Base-by-base conservation (phyloP, 2,113 vertebrate genomes). In the Struthio camelus region DNA sequence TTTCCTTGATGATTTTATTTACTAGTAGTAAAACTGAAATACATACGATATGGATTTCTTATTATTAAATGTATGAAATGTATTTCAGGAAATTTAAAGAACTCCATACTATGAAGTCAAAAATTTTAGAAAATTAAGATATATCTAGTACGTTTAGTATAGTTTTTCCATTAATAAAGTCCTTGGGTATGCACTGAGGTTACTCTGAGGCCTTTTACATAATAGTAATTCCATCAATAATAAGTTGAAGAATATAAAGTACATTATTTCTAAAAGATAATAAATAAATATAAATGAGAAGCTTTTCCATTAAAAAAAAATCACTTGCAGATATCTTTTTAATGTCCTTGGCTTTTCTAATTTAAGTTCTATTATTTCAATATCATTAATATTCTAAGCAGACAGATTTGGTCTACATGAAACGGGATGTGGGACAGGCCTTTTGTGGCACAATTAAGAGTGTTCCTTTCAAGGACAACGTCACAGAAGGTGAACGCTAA, bases 321-420 rank as follows among this genome's bases (percentile, higher is more conserved):
- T 88, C 69, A 94, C 69, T 85, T 83, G 40, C 46, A 84, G 36
- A 8, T 93, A 95, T 50, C 67, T 95, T 96, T 94, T 84, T 84
- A 91, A 97, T 76, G 34, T 9, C 65, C 18, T 95, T 91, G 50
- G n/a, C 44, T 85, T 94, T 97, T 96, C 36, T 93, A 89, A 96
- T 96, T 95, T 94, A 96, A 94, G 95, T 93, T 70, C 42, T 96
- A 71, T 96, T 94, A 95, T 90, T 95, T 93, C 5, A 27, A 34
- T 73, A 53, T 66, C 62, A 96, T 96, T 96, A 94, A 90, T 89
- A 95, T 97, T 96, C 92, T 56, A 94, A 97, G 82, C 94, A 97
- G 82, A 70, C 34, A 94, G 67, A 94, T 89, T 83, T 42, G 11
- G 86, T 94, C 85, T 86, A 62, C 19, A n/a, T n/a, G 65, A 95